Conservation (phyloP, 35 echinoderm and acorn worm species). For the Apostichopus californicus region DNA sequence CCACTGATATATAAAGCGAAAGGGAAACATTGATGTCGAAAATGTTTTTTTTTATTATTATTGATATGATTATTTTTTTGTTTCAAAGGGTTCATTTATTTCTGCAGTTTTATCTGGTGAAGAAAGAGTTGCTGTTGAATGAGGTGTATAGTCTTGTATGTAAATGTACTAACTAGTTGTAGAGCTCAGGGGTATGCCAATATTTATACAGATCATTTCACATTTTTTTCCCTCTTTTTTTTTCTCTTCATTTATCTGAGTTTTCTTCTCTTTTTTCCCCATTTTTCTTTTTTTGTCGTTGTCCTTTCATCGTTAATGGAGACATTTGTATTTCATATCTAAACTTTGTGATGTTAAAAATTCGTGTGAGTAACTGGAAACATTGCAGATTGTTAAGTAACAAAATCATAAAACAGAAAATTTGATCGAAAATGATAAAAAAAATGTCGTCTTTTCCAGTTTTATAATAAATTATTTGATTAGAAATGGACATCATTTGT, state of each 20-base stretch:
- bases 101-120: neutral
- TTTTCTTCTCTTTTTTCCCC: neutral
- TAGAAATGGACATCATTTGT: slow-evolving; percentile 34
- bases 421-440: slow-evolving; percentile 56
- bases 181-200: slow-evolving; percentile 47
- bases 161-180: slow-evolving; percentile 48
- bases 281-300: neutral
- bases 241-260: neutral
- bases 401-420: slow-evolving; percentile 25
- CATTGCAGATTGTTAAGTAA: slow-evolving; percentile 59
- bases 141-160: slow-evolving; percentile 12
- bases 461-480: slow-evolving; percentile 99
- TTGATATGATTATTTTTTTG: no score
- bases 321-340: slow-evolving; percentile 31
- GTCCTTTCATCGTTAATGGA: slow-evolving; percentile 46
- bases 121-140: neutral
- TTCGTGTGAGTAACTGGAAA: slow-evolving; percentile 52
- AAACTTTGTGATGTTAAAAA: slow-evolving; percentile 42
- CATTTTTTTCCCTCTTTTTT: neutral
- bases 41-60: no score
- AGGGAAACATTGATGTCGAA: no score
- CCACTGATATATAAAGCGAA: no score
- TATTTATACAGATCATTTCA: slow-evolving; percentile 52
- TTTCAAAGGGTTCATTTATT: neutral
- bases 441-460: slow-evolving; percentile 90